phyloP scores from a whole-genome alignment of 2,888 invertebrate species.

The Tipula confusa region DNA sequence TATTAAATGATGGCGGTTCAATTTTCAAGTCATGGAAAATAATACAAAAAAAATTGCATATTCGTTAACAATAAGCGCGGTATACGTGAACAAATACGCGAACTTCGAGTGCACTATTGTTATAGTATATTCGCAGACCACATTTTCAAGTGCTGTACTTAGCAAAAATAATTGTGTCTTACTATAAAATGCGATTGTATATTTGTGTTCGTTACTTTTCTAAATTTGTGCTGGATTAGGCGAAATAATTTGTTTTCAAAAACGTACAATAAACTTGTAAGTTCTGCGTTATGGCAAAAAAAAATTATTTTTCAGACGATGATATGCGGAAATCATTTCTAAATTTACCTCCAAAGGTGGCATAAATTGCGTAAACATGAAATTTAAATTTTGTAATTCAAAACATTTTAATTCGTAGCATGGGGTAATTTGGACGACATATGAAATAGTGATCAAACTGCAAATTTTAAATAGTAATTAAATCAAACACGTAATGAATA shows the following conservation, averaged over 20 bases:
- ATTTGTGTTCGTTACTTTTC: not conserved
- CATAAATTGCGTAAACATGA: not conserved
- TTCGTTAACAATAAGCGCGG: not conserved
- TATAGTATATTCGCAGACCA: not conserved
- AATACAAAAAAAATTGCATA: not conserved
- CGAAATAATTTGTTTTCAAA: not conserved
- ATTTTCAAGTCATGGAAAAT: not conserved
- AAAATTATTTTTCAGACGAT: not conserved
- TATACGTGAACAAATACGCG: not conserved
- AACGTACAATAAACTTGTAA: not conserved
- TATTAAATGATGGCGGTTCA: not conserved
- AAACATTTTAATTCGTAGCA: not conserved
- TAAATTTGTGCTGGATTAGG: not conserved
- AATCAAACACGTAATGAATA: not conserved
- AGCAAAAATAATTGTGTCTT: not conserved
- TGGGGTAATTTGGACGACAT: not conserved
- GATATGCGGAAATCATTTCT: not conserved
- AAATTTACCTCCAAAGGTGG: not conserved
- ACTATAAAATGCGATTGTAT: not conserved
- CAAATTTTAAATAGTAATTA: not conserved
- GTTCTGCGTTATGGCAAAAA: not conserved
- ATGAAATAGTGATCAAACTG: not conserved
- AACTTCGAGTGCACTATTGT: not conserved
- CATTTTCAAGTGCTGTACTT: not conserved
- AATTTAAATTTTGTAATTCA: not conserved